Percentiles rank a stretch among this genome's conserved stretches.
Conservation (phyloP, 2,888 invertebrate species). For the Rhodophaea formosa region DNA sequence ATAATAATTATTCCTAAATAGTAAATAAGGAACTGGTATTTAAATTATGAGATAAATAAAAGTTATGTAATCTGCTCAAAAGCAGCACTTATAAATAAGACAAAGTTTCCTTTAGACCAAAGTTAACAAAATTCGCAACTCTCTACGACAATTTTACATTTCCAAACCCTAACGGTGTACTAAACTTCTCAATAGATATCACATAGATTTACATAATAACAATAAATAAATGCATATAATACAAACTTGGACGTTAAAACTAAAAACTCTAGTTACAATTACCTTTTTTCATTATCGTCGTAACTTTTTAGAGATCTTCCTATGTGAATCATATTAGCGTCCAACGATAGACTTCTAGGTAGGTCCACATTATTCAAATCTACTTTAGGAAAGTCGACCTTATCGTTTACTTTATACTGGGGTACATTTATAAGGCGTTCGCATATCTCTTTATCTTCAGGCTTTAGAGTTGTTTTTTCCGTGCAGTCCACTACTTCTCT, state of each 20-base stretch:
- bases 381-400: constrained; percentile 42
- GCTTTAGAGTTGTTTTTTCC: constrained; percentile 43
- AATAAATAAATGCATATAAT: constrained; percentile 17
- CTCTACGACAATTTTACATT: too few relatives aligned
- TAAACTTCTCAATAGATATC: too few relatives aligned
- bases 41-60: too few relatives aligned
- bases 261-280: constrained; percentile 2
- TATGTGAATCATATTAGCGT: constrained; percentile 44
- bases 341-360: constrained; percentile 47
- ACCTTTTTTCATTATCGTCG: constrained; percentile 34
- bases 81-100: too few relatives aligned
- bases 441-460: constrained; percentile 57
- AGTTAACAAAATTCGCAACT: too few relatives aligned
- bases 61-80: too few relatives aligned
- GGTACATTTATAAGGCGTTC: constrained; percentile 39
- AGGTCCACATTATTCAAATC: constrained; percentile 48
- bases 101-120: too few relatives aligned
- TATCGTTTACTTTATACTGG: constrained; percentile 18
- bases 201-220: too few relatives aligned
- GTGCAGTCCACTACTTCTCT: constrained; percentile 63
- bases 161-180: too few relatives aligned
- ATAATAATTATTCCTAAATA: too few relatives aligned
- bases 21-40: too few relatives aligned
- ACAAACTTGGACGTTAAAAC: constrained; percentile 9
- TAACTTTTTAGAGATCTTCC: constrained; percentile 62